These are phyloP conservation scores for Phalloptychus januarius DNA, from an alignment of 2,797 vertebrate species.

Conservation along the genomic window DNA sequence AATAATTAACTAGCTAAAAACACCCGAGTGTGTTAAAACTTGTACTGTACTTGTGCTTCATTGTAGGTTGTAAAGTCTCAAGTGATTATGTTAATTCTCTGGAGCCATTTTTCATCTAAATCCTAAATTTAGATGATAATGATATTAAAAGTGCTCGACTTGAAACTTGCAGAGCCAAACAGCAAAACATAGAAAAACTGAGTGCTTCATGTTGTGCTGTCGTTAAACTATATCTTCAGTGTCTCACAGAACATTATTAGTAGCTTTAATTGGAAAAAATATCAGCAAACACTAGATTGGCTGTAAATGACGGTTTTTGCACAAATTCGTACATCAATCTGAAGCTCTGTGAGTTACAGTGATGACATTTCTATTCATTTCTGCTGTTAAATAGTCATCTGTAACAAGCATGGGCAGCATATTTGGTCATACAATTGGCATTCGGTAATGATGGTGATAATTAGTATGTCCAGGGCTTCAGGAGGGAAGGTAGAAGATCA, in stretches of 20 bases:
- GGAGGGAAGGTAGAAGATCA: constrained; percentile 18
- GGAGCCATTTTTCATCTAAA: neutral
- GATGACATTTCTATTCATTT: too few species aligned
- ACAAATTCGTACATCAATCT: neutral
- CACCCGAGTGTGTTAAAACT: neutral
- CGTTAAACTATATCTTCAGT: neutral
- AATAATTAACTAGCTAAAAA: neutral
- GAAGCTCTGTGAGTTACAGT: neutral
- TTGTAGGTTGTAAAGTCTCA: neutral
- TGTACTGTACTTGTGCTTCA: neutral
- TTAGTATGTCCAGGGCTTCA: constrained; percentile 14
- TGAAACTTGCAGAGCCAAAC: neutral
- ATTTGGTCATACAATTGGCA: neutral
- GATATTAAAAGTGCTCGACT: neutral
- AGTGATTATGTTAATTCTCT: neutral
- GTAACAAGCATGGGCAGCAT: neutral
- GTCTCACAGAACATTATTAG: neutral
- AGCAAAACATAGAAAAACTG: neutral
- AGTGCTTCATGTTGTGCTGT: neutral
- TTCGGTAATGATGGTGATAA: neutral
- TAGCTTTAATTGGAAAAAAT: neutral
- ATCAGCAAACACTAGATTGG: neutral
- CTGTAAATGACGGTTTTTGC: neutral
- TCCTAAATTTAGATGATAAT: neutral
- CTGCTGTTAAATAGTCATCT: neutral